A percentile compares a stretch with the other conserved stretches of the same genome.
These are phyloP conservation scores for Microplitis manilae DNA, from an alignment of 2,888 invertebrate species.

Conservation along the genomic window DNA sequence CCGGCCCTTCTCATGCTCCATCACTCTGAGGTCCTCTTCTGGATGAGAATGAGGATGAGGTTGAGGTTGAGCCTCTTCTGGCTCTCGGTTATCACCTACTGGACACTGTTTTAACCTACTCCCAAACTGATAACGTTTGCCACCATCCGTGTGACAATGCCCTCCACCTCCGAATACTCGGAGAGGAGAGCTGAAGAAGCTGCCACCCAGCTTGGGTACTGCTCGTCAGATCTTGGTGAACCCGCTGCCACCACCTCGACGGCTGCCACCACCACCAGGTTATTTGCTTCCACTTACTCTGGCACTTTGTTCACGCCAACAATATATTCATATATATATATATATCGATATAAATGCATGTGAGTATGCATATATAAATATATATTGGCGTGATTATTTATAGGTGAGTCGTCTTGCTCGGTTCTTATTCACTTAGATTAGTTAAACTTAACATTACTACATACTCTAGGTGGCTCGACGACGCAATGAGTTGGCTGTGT, in stretches of 20 bases:
- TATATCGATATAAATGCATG: background rate
- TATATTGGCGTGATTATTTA: constrained; percentile 28
- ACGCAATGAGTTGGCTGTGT: constrained; percentile 8
- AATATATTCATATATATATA: background rate
- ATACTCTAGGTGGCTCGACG: background rate
- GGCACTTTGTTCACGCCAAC: constrained; percentile 19
- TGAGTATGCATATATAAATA: background rate
- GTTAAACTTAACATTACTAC: background rate
- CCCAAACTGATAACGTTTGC: constrained; percentile 2
- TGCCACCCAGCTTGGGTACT: constrained; percentile 28
- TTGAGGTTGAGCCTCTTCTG: constrained; percentile 1
- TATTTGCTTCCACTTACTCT: constrained; percentile 3
- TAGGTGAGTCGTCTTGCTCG: constrained; percentile 27
- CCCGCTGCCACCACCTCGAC: background rate
- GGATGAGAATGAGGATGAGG: background rate
- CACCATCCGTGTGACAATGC: constrained; percentile 17
- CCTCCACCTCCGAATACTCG: constrained; percentile 41
- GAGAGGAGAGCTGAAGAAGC: constrained; percentile 37
- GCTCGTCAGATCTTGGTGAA: background rate
- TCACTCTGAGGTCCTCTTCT: constrained; percentile 28
- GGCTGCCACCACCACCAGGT: background rate
- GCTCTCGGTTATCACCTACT: constrained; percentile 13
- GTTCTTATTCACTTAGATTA: constrained; percentile 11
- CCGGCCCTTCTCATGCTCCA: constrained; percentile 81
- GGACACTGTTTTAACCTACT: constrained; percentile 32